Conservation (phyloP, 2,797 vertebrate species). For the Simalia tracyae region DNA sequence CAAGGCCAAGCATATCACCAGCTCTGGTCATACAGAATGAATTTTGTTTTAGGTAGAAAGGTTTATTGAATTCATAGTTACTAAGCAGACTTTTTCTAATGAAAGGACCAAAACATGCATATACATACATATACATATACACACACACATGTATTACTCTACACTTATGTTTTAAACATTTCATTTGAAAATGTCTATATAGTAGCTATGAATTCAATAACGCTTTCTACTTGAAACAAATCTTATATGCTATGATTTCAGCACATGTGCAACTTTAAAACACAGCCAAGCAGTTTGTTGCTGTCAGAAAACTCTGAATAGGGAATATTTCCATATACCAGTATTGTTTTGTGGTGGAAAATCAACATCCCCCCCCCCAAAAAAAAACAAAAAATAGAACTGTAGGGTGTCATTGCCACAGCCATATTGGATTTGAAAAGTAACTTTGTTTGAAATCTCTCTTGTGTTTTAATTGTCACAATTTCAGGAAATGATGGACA, state of each 20-base stretch:
- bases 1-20: neutral
- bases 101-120: neutral
- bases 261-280: neutral
- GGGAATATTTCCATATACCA: neutral
- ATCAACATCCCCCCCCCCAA: neutral
- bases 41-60: neutral
- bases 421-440: neutral
- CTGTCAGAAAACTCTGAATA: neutral
- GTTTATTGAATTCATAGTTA: neutral
- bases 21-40: neutral
- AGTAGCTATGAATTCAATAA: neutral
- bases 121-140: neutral
- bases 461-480: constrained; percentile 8
- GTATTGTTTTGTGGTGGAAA: neutral
- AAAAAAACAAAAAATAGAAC: neutral
- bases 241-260: no score
- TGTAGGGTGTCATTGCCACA: rapidly evolving
- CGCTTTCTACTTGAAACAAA: neutral
- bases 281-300: neutral
- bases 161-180: neutral
- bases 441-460: neutral
- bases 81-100: neutral
- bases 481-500: constrained; percentile 95
- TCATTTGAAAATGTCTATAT: neutral
- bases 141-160: neutral